A percentile compares a stretch with the other conserved stretches of the same genome.
Conservation (phyloP, 1,140 invertebrate genomes). For the Liolophura sinensis region DNA sequence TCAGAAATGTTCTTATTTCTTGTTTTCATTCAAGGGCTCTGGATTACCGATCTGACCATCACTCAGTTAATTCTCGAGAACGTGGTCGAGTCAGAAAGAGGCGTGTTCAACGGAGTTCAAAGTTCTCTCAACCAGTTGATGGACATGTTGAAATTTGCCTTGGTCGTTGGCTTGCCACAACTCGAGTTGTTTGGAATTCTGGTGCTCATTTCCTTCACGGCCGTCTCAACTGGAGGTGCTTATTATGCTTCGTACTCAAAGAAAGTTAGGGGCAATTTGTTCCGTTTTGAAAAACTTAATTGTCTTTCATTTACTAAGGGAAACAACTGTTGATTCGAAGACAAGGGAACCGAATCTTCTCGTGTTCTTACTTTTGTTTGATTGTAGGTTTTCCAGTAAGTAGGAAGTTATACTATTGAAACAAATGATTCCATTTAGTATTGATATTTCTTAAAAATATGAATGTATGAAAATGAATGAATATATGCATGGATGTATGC, state of each 20-base stretch:
- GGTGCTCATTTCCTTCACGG: slow-evolving; percentile 59
- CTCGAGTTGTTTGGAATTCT: slow-evolving; percentile 59
- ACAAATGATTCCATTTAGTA: too few species aligned
- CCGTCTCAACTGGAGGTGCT: slow-evolving; percentile 52
- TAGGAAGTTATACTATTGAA: too few species aligned
- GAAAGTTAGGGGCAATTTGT: slow-evolving; percentile 24
- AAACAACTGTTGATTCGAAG: too few species aligned
- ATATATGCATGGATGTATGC: too few species aligned
- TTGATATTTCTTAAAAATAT: too few species aligned
- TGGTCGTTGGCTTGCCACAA: slow-evolving; percentile 60
- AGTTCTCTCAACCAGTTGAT: slow-evolving; percentile 63
- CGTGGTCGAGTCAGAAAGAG: slow-evolving; percentile 61
- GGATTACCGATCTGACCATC: slow-evolving; percentile 66
- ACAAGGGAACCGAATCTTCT: too few species aligned
- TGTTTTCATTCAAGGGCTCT: slow-evolving; percentile 56
- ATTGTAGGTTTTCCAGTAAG: too few species aligned
- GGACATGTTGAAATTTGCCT: slow-evolving; percentile 63
- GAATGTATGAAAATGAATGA: too few species aligned
- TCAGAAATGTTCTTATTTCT: not conserved
- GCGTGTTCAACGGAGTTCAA: slow-evolving; percentile 66
- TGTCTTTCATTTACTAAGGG: too few species aligned
- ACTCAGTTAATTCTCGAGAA: slow-evolving; percentile 67
- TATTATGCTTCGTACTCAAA: slow-evolving; percentile 31
- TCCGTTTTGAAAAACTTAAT: slow-evolving; percentile 19
- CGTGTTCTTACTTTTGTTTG: too few species aligned